Evolutionary conservation across 2,113 vertebrate species (phyloP).

Genomic region (Urocolius indicus): DNA sequence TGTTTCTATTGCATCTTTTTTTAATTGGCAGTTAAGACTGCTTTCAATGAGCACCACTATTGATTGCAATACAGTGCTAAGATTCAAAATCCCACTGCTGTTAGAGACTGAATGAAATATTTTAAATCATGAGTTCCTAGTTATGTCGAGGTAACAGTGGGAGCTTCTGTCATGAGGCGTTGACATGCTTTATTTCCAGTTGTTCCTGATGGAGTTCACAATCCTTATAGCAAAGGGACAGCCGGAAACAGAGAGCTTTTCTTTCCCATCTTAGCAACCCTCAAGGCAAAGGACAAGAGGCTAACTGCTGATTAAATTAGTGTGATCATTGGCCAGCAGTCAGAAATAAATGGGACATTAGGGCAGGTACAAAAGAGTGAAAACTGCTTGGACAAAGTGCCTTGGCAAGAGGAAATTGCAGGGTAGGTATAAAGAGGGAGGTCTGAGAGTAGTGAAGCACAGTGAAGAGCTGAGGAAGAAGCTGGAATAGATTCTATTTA

Average conservation of each 20-base stretch:
- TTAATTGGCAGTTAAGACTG: background rate
- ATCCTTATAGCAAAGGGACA: background rate
- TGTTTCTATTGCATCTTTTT: background rate
- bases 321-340: background rate
- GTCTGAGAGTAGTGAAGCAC: background rate
- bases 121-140: background rate
- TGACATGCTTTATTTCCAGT: background rate
- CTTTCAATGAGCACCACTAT: background rate
- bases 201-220: background rate
- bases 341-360: accelerated
- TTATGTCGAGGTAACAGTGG: background rate
- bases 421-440: background rate
- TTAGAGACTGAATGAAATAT: background rate
- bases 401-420: background rate
- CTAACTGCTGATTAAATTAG: background rate
- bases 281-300: background rate
- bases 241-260: background rate
- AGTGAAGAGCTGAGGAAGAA: background rate
- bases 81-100: background rate
- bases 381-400: background rate
- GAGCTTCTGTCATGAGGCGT: background rate
- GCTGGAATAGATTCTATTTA: background rate
- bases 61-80: background rate
- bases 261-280: background rate
- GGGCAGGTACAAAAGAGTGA: background rate